Base-by-base conservation (phyloP, 2,797 vertebrate genomes). In the Hozukius guyotensis region DNA sequence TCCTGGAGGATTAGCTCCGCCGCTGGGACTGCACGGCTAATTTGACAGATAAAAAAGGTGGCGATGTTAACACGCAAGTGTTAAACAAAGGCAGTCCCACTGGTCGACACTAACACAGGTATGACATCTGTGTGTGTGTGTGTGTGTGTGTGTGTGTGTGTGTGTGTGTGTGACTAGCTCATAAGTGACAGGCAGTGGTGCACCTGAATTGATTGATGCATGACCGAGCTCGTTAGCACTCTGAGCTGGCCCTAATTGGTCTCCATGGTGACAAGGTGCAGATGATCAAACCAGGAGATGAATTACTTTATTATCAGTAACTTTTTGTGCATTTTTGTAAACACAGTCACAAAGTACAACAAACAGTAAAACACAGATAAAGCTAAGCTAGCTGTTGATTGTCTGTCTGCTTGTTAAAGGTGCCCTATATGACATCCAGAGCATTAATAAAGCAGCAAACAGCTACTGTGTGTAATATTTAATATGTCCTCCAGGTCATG, bases 11-110 rank as follows among this genome's bases (percentile, higher is more conserved):
- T 77, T 74, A 87, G 27, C 63, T 55, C 56, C 8, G 65, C 78
- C 25, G 0, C 66, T 14, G 65, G 53, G 27, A 81, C 81, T 24
- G 42, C 52, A 27, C 18, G 16, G 53, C 7, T 80, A 78, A 78
- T 89, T 73, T 80, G 56, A 78, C 76, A 65, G 77, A 71, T 82
- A 36, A n/a, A 78, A 74, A 70, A 76, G 62, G 56, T 83, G 75
- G 68, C 38, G 72, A 82, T 72, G 77, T 80, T 71, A 81, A 82
- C 78, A 74, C 56, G 74, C 27, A 16, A 56, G 55, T 64, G 63
- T 36, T 67, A 53, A 56, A 61, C 38, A 25, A 20, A 31, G 27
- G 38, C 3, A 22, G 36, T 56, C 32, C 38, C 75, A 24, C 20
- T 22, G 56, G 13, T 22, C 75, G 1, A 14, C 52, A 8, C 32